phyloP scores from a whole-genome alignment of 1,140 invertebrate species.

The Acromyrmex heyeri region DNA sequence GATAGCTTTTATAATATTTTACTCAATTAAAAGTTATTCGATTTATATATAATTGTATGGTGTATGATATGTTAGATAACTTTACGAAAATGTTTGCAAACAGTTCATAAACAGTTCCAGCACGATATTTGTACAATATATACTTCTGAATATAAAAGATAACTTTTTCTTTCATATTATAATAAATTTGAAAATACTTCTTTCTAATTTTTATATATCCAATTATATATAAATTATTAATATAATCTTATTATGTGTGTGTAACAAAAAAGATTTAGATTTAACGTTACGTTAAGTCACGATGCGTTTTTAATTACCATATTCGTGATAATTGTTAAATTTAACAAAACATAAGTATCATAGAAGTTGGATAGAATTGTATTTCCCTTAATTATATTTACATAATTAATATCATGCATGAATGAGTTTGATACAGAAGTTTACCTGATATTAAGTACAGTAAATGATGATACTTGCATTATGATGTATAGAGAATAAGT shows the following conservation, averaged over 20 bases:
- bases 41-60: neutral
- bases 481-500: slow-evolving; percentile 65
- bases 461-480: slow-evolving; percentile 59
- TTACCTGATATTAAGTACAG: slow-evolving; percentile 52
- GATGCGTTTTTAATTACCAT: slow-evolving; percentile 20
- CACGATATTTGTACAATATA: slow-evolving; percentile 11
- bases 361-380: slow-evolving; percentile 33
- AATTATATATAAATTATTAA: slow-evolving; percentile 33
- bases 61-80: slow-evolving; percentile 19
- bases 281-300: neutral
- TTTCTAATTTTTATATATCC: slow-evolving; percentile 9
- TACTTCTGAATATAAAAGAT: neutral
- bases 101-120: slow-evolving; percentile 37
- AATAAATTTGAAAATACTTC: slow-evolving; percentile 7
- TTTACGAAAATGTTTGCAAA: slow-evolving; percentile 52
- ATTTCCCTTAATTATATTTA: slow-evolving; percentile 60
- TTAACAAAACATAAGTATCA: slow-evolving; percentile 19
- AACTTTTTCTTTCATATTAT: neutral
- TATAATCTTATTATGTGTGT: neutral
- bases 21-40: neutral
- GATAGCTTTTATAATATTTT: neutral
- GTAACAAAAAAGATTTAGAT: slow-evolving; percentile 15
- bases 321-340: slow-evolving; percentile 30
- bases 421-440: slow-evolving; percentile 68
- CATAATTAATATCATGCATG: slow-evolving; percentile 73